Percentiles rank a stretch among this genome's conserved stretches.
These are phyloP conservation scores for Prietella phreatophila DNA, from an alignment of 2,113 vertebrate genomes.

Conservation along the genomic window DNA sequence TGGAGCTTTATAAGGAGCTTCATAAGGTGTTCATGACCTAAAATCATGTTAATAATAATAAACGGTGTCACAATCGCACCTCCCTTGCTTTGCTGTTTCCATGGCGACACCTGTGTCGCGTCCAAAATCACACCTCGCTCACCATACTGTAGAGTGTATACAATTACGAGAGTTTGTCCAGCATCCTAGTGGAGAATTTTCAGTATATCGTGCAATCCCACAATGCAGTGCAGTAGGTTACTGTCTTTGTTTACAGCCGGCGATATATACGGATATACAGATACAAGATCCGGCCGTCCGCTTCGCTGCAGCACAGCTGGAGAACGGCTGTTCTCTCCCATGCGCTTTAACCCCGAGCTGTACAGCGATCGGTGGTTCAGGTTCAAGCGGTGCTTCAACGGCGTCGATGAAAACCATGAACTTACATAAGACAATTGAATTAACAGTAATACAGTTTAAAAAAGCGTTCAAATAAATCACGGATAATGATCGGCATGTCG, in stretches of 20 bases:
- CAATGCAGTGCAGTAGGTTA: neutral
- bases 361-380: neutral
- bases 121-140: neutral
- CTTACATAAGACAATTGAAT: neutral
- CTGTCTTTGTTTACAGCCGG: neutral
- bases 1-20: neutral
- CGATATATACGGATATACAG: neutral
- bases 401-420: neutral
- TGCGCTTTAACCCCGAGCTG: neutral
- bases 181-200: neutral
- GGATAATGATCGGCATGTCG: no score
- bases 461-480: neutral
- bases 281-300: no score
- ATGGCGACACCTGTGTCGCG: neutral
- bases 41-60: no score
- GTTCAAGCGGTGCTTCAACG: neutral
- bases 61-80: neutral
- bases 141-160: neutral
- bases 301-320: neutral
- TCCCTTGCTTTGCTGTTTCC: neutral
- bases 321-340: slow-evolving; percentile 7
- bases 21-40: neutral
- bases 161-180: neutral
- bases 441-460: neutral
- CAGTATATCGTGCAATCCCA: neutral